Base-by-base conservation (phyloP, 2,113 vertebrate species). In the Istiophorus platypterus region DNA sequence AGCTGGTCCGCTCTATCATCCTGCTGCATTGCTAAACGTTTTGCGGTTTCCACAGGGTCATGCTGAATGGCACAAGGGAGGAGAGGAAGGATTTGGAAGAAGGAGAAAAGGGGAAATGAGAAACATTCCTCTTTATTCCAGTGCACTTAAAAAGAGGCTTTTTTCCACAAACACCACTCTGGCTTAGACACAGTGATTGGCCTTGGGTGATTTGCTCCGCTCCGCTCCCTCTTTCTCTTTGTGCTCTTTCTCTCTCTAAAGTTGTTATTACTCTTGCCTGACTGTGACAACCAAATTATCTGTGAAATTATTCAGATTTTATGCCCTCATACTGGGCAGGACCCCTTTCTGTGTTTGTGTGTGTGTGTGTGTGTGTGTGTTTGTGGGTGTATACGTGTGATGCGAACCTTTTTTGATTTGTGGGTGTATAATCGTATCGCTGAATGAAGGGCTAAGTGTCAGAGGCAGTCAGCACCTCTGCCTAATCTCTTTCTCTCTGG, bases 241-340 rank as follows among this genome's bases (percentile, higher is more conserved):
- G 71, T 79, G 52, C 70, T 68, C 66, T 24, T 59, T 80, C 74
- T 75, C 65, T 78, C 68, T 85, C 58, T 75, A 81, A 87, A 86
- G 80, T 89, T 81, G 76, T 83, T 88, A 84, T 80, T 84, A 78
- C 75, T 79, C 69, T 79, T 81, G 80, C 82, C 72, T 39, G 65
- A 29, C 83, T 85, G 85, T 81, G 79, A 78, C 80, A 71, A 78
- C 72, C 80, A 86, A 86, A 91, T 92, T 83, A 92, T 86, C 80
- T 85, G 84, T 91, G 82, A 89, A 89, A 86, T 85, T 76, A 92
- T 85, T 86, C 70, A 6, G 57, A 90, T 85, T 82, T 69, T 45
- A 73, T 76, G 58, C 82, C 75, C 42, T 80, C 56, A 58, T 39
- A 69, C n/a, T 70, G 75, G 69, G 41, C 56, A 84, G 74, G 80